Evolutionary conservation across 2,113 vertebrate species (phyloP).

Genomic region (Desmodus rotundus): DNA sequence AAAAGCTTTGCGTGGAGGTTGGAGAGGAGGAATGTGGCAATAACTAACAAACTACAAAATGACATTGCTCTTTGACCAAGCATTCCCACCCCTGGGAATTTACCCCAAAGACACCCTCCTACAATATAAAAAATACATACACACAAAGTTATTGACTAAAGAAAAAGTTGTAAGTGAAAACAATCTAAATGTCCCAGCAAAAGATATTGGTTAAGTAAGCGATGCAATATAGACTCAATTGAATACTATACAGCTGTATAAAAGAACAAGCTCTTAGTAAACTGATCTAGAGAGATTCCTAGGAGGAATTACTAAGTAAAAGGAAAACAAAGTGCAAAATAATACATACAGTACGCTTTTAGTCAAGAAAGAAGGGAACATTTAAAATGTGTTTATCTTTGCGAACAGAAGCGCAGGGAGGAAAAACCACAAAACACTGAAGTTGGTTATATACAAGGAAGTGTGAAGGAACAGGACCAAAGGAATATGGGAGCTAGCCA

Average conservation of each 20-base stretch:
- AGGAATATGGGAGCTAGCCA: neutral
- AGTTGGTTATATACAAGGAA: neutral
- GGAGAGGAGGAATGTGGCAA: neutral
- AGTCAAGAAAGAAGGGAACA: neutral
- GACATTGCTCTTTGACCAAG: neutral
- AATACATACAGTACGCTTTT: neutral
- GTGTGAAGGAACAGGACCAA: neutral
- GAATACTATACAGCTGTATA: neutral
- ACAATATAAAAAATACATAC: neutral
- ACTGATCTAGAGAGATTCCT: neutral
- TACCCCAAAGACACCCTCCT: neutral
- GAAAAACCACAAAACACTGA: neutral
- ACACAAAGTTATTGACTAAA: neutral
- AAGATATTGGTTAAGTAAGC: neutral
- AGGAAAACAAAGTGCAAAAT: neutral
- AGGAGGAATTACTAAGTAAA: neutral
- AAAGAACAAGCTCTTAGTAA: neutral
- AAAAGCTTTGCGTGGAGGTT: neutral
- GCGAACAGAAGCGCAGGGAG: neutral
- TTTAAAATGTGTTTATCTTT: neutral
- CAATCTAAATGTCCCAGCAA: neutral
- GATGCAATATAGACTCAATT: neutral
- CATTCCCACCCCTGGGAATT: neutral
- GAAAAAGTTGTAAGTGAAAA: neutral
- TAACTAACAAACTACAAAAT: neutral